Evolutionary conservation across 2,797 vertebrate species (phyloP), one percentile per base, ranked within the genome.

Genomic region (Pseudomugil gertrudae): DNA sequence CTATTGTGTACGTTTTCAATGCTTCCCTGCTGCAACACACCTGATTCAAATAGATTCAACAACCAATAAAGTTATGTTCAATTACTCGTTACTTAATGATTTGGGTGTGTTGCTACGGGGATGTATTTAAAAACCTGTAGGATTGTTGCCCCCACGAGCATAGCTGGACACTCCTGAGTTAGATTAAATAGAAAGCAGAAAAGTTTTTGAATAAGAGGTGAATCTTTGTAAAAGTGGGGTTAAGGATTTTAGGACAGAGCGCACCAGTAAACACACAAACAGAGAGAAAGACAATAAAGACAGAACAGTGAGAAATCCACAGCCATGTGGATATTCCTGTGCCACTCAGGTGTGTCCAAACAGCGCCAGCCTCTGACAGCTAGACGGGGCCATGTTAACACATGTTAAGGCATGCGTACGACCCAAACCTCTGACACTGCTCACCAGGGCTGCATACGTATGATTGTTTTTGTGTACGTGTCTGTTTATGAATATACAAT

Each of bases 261-360:
- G 0, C 23, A 51, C 69, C 33, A 51, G 26, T 40, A 70, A 65
- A 58, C 30, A 62, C 10, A 27, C 11, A 26, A 33, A 40, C 54
- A 9, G 14, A 29, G 40, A 57, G 17, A 72, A 23, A 47, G 59
- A 62, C 26, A n/a, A 36, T 50, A 54, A n/a, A 73, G 45, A 52
- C 24, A 53, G 48, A 47, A 54, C 51, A 7, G 38, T 69, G 32
- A 66, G 47, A 21, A 30, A 70, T 57, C 36, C 51, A 66, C 62
- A 76, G 72, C 52, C 61, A 79, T 88, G 86, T 84, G 79, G 80
- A 91, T 93, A 90, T 92, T 91, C 87, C 89, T 85, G 92, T 84
- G 88, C 80, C 88, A 88, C 85, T 91, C 91, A 94, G 93, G 94
- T 91, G 91, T 93, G 94, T 92, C 92, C 92, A 93, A 94, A 95